Evolutionary conservation across 2,113 vertebrate genomes (phyloP).

Genomic region (Camelus dromedarius): DNA sequence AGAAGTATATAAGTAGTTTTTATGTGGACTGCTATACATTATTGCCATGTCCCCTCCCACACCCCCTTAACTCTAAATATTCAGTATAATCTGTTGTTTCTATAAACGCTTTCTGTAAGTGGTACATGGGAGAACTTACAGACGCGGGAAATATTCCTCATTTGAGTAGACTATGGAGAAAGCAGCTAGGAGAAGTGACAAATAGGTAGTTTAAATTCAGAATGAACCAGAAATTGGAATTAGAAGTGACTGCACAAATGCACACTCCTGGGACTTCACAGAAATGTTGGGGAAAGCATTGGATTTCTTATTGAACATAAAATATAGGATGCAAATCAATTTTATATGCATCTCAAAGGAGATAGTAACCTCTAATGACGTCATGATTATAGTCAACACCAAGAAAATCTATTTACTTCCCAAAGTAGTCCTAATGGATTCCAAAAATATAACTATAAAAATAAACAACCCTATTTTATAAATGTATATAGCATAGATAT

Average conservation of each 20-base stretch:
- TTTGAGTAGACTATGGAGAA: slow-evolving; percentile 8
- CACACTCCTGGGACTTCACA: slow-evolving; percentile 10
- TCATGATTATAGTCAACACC: slow-evolving; percentile 33
- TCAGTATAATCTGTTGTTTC: neutral
- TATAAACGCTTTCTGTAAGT: neutral
- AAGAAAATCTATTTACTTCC: slow-evolving; percentile 57
- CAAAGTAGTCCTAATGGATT: slow-evolving; percentile 43
- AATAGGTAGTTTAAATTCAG: slow-evolving; percentile 26
- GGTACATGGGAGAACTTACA: neutral
- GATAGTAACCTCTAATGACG: slow-evolving; percentile 38
- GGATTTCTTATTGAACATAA: slow-evolving; percentile 48
- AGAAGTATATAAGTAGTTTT: neutral
- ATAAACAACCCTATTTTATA: slow-evolving; percentile 59
- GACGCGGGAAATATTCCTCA: neutral
- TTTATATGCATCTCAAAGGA: slow-evolving; percentile 63
- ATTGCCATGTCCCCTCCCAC: neutral
- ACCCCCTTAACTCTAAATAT: neutral
- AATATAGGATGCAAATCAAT: slow-evolving; percentile 55
- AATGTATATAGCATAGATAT: slow-evolving; percentile 43
- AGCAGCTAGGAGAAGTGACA: neutral
- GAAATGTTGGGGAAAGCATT: slow-evolving; percentile 46
- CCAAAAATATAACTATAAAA: slow-evolving; percentile 66
- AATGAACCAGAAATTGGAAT: slow-evolving; percentile 51
- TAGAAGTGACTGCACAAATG: neutral
- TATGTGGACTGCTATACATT: neutral